Base-by-base conservation (phyloP, 64 coral and sea anemone genomes). In the Exaiptasia diaphana region DNA sequence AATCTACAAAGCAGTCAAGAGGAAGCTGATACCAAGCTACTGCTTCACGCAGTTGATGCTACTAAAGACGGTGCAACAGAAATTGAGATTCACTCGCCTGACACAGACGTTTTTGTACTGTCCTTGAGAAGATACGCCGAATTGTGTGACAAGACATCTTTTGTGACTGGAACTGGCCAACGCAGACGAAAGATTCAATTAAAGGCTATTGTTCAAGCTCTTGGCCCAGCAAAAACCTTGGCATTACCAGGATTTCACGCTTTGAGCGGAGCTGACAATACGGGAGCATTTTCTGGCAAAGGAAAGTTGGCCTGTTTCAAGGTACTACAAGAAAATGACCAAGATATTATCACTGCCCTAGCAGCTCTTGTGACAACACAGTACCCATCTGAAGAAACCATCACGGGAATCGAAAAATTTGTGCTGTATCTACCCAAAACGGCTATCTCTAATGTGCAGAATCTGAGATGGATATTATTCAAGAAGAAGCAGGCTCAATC, bases 101-200 rank as follows among this genome's bases (percentile, higher is more conserved):
- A 64, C 20, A 80, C 76, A 1, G 41, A 82, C 53, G 79, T 82
- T 3, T 82, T 82, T 38, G 25, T 82, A 7, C 79, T 82, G 8
- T 49, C 61, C 44, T 50, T 82, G 38, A 45, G 79, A 55, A 42
- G 79, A 33, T 68, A 82, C 35, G 41, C 61, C 34, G 24, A 82
- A 32, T 63, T 82, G 33, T 83, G 80, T 41, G 21, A 15, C 17
- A 65, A 82, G 33, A 32, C 33, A 8, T 23, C 6, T 8, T 82
- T 82, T 52, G 44, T 67, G 15, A 68, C 78, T 68, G 79, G 63
- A n/a, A 82, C 40, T 32, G 79, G 79, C 2, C 63, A 82, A 40
- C 7, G 49, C 9, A 60, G 52, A 28, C 31, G 35, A 30, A 49
- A 52, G 20, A 83, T 71, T 12, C 22, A 71, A 10, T 41, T 71